phyloP scores from a whole-genome alignment of 2,888 invertebrate genomes.

The Elegia similella region DNA sequence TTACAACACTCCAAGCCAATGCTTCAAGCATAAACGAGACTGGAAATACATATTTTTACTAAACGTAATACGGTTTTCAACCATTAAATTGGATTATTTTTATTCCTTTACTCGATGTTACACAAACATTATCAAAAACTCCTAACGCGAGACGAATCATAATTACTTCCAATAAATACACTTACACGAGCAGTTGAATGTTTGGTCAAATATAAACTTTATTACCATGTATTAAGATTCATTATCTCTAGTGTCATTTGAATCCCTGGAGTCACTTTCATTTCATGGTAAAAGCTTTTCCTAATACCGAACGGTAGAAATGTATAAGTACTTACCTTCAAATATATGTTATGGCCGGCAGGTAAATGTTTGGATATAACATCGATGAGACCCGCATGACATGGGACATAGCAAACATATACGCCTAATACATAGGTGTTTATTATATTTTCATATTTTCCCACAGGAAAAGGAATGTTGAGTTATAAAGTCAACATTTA shows the following conservation, averaged over 20 bases:
- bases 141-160: not conserved
- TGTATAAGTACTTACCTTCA: conserved; percentile 15
- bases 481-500: too few species aligned
- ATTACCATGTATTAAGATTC: not conserved
- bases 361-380: not conserved
- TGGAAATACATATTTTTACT: too few species aligned
- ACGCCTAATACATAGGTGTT: too few species aligned
- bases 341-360: conserved; percentile 29
- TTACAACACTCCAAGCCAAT: too few species aligned
- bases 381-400: not conserved
- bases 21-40: too few species aligned
- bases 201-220: not conserved
- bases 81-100: too few species aligned
- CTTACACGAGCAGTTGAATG: not conserved
- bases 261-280: conserved; percentile 30
- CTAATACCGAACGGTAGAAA: conserved; percentile 47
- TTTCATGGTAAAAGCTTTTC: conserved; percentile 56
- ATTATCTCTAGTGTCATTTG: not conserved
- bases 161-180: not conserved
- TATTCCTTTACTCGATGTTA: not conserved
- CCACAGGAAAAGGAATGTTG: too few species aligned
- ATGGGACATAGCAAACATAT: not conserved
- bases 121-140: not conserved
- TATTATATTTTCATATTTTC: not conserved
- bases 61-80: too few species aligned